These are phyloP conservation scores for Andrena camellia DNA, from an alignment of 2,888 invertebrate genomes.

Conservation along the genomic window DNA sequence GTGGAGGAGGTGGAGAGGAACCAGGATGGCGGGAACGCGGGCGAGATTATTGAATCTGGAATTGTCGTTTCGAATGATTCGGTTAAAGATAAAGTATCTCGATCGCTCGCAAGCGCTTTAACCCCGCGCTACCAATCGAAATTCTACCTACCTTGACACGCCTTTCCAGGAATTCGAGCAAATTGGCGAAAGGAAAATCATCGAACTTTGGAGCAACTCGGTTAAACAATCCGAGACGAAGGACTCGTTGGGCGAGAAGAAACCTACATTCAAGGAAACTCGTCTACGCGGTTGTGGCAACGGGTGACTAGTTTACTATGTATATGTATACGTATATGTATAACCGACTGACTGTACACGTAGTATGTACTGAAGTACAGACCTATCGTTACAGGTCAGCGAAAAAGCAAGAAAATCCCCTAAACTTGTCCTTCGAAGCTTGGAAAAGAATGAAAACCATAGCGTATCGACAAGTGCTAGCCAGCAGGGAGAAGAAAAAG, in stretches of 20 bases:
- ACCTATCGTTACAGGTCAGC: not conserved
- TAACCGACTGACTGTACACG: not conserved
- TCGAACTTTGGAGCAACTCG: conserved; percentile 46
- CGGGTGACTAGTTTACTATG: conserved; percentile 15
- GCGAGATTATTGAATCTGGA: not conserved
- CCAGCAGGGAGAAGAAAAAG: conserved; percentile 50
- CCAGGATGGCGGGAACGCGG: not conserved
- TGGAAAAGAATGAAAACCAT: conserved; percentile 69
- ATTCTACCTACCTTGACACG: not conserved
- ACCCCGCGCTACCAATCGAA: not conserved
- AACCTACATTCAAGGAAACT: not conserved
- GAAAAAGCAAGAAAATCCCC: not conserved
- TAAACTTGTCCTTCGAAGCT: conserved; percentile 64
- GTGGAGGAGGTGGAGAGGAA: not conserved
- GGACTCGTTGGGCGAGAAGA: not conserved
- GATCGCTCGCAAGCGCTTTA: not conserved
- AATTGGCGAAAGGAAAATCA: conserved; percentile 2
- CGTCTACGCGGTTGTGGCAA: not conserved
- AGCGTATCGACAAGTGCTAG: conserved; percentile 50
- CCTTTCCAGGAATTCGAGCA: not conserved
- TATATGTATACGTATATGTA: not conserved
- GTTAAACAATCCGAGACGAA: not conserved
- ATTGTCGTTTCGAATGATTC: not conserved
- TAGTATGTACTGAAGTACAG: not conserved
- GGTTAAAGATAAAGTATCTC: not conserved